Evolutionary conservation across 1,140 invertebrate genomes (phyloP).

Genomic region (Leptopilina clavipes): DNA sequence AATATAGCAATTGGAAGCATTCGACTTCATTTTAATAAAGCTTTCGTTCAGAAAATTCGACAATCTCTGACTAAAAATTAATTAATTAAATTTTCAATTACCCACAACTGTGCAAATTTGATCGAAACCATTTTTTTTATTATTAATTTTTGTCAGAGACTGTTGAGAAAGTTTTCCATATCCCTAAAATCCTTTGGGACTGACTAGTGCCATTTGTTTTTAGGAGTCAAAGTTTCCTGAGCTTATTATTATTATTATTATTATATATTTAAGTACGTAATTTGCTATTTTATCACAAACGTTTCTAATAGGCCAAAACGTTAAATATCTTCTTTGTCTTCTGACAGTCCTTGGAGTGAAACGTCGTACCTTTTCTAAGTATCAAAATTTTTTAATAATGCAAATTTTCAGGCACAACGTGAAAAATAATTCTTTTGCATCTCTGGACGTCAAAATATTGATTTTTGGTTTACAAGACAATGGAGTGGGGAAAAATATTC

Average conservation of each 20-base stretch:
- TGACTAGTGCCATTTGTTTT: conserved; percentile 49
- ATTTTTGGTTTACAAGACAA: conserved; percentile 58
- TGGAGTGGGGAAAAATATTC: conserved; percentile 83
- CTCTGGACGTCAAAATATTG: not conserved
- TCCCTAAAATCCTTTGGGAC: conserved; percentile 42
- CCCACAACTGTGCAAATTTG: too few relatives aligned
- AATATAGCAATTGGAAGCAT: too few relatives aligned
- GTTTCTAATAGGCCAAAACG: conserved; percentile 43
- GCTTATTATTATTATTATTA: conserved; percentile 1
- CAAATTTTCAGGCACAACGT: conserved; percentile 62
- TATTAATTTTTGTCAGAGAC: conserved; percentile 3
- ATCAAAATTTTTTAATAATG: conserved; percentile 45
- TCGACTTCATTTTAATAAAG: too few relatives aligned
- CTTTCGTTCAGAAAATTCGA: too few relatives aligned
- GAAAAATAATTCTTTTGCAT: conserved; percentile 32
- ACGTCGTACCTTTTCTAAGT: conserved; percentile 12
- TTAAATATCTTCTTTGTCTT: not conserved
- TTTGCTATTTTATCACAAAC: conserved; percentile 54
- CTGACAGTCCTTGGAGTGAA: not conserved
- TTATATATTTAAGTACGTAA: conserved; percentile 48
- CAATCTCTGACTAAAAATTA: not conserved
- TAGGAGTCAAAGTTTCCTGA: conserved; percentile 32
- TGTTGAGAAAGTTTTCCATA: too few relatives aligned
- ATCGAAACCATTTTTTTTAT: too few relatives aligned
- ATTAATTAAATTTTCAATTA: not conserved